Evolutionary conservation across 2,113 vertebrate species (phyloP).

Genomic region (Bubalus kerabau): DNA sequence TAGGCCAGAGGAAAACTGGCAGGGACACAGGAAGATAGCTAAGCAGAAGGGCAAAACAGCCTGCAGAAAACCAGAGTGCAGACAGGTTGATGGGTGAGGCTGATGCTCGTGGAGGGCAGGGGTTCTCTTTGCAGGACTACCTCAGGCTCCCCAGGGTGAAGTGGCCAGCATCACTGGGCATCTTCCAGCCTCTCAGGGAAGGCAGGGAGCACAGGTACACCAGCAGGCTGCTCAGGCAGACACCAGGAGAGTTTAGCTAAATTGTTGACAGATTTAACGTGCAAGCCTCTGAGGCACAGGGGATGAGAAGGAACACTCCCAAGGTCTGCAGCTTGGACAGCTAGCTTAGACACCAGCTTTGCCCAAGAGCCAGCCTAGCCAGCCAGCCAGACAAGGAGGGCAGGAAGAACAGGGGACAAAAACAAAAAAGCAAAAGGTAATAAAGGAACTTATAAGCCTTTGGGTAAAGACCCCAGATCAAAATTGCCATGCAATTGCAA

Average conservation of each 20-base stretch:
- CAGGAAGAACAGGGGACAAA: neutral
- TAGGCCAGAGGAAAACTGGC: neutral
- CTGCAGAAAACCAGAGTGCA: neutral
- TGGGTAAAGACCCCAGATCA: neutral
- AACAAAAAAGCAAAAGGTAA: neutral
- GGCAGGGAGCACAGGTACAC: neutral
- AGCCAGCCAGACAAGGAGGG: neutral
- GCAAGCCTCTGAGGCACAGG: neutral
- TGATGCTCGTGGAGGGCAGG: neutral
- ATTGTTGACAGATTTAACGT: neutral
- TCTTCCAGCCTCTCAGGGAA: neutral
- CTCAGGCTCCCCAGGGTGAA: neutral
- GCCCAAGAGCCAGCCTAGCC: neutral
- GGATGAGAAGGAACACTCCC: neutral
- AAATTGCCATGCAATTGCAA: neutral
- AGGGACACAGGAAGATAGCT: neutral
- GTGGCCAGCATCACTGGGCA: rapidly evolving
- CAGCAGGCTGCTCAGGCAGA: neutral
- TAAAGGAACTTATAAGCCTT: neutral
- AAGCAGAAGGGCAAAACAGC: neutral
- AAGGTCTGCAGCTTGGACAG: neutral
- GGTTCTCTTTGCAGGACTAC: neutral
- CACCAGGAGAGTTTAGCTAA: neutral
- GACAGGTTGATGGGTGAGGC: neutral
- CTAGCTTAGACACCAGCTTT: neutral